Percentiles rank a stretch among this genome's conserved stretches.
Evolutionary conservation across 2,888 invertebrate genomes (phyloP).

Genomic region (Trichopria drosophilae): DNA sequence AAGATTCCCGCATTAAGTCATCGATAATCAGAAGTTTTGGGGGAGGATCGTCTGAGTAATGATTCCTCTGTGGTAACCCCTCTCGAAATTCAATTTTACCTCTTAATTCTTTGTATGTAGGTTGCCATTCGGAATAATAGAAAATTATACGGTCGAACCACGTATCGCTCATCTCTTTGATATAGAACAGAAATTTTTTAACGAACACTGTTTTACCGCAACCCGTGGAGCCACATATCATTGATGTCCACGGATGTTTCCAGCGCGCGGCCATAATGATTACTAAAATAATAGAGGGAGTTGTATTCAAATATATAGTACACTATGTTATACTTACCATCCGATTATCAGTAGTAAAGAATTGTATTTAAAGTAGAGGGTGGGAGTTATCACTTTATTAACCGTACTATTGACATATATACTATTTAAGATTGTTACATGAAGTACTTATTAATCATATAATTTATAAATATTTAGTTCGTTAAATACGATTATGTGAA

Average conservation of each 20-base stretch:
- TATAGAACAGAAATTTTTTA: conserved; percentile 10
- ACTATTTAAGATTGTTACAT: too few relatives aligned
- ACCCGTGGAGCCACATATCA: conserved; percentile 14
- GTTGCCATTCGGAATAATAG: conserved; percentile 28
- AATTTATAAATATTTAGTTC: too few relatives aligned
- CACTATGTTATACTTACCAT: too few relatives aligned
- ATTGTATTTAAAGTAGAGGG: too few relatives aligned
- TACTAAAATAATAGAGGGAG: too few relatives aligned
- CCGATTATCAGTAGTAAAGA: too few relatives aligned
- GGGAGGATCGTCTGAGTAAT: conserved; percentile 20
- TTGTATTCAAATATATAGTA: too few relatives aligned
- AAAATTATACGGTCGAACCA: conserved; percentile 24
- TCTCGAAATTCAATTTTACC: conserved; percentile 21
- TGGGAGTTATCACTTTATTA: too few relatives aligned
- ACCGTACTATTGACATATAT: too few relatives aligned
- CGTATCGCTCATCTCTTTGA: conserved; percentile 4
- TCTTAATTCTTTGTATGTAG: conserved; percentile 9
- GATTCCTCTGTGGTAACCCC: conserved; percentile 17
- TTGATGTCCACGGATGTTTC: conserved; percentile 18
- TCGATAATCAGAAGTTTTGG: conserved; percentile 16
- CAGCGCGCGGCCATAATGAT: background rate
- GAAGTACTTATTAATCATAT: too few relatives aligned
- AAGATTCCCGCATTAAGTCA: conserved; percentile 29
- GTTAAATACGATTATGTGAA: too few relatives aligned
- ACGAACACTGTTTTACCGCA: conserved; percentile 22